phyloP scores from a whole-genome alignment of 2,888 invertebrate species.

The Diarsia mendica region DNA sequence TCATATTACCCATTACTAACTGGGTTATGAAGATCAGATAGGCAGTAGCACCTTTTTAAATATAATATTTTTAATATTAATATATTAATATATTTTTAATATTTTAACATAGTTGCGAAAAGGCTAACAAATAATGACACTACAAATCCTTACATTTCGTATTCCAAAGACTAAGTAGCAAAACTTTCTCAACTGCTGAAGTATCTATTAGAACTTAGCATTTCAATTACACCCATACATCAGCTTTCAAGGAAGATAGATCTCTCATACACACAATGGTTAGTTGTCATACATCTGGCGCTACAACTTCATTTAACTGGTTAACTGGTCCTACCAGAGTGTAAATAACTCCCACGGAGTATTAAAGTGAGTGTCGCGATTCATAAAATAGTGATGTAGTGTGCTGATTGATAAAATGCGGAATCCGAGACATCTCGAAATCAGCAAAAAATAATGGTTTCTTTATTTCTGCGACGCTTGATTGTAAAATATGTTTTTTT shows the following conservation, averaged over 20 bases:
- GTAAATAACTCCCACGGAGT: constrained; percentile 69
- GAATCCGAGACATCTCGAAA: background rate
- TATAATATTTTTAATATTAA: too few relatives aligned
- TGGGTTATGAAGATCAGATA: background rate
- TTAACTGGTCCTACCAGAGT: constrained; percentile 59
- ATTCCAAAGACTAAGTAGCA: background rate
- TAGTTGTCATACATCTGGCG: constrained; percentile 43
- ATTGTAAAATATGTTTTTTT: background rate
- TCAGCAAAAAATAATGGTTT: background rate
- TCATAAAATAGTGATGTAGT: constrained; percentile 57
- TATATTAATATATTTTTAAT: too few relatives aligned
- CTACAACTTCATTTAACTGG: constrained; percentile 66
- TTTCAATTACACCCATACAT: constrained; percentile 36
- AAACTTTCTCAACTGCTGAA: background rate
- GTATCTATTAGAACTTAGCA: background rate
- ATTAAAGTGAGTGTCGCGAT: constrained; percentile 60
- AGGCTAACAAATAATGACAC: background rate
- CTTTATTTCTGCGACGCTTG: background rate
- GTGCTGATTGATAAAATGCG: background rate
- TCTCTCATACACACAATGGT: constrained; percentile 37
- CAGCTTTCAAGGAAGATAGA: background rate
- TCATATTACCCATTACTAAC: background rate
- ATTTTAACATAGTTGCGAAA: background rate
- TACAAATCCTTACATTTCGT: background rate
- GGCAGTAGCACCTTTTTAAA: background rate